These are phyloP conservation scores for Acropora tenuis DNA, from an alignment of 64 coral and sea anemone species.

Conservation along the genomic window DNA sequence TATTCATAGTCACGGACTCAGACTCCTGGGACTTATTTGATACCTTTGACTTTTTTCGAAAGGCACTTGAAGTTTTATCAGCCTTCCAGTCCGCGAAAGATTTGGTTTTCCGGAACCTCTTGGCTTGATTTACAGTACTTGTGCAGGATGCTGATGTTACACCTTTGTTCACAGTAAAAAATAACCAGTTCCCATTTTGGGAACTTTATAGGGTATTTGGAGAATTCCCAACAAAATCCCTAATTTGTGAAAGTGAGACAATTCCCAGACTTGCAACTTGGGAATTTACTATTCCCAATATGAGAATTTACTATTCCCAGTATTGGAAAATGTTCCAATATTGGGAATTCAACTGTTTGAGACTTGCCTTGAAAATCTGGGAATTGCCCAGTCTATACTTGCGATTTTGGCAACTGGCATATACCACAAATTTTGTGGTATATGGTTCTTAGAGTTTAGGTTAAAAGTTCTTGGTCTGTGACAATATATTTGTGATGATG, in stretches of 20 bases:
- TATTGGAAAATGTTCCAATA: conserved; percentile 3
- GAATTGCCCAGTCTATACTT: neutral
- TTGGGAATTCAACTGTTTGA: neutral
- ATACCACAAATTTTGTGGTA: neutral
- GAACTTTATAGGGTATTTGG: neutral
- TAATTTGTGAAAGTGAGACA: conserved; percentile 10
- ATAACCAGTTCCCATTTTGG: conserved; percentile 2
- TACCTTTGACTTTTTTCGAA: neutral
- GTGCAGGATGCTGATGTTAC: too few species aligned
- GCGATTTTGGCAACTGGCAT: neutral
- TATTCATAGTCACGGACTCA: too few species aligned
- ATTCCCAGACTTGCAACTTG: conserved; percentile 10
- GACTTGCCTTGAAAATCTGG: conserved; percentile 10
- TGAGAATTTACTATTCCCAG: neutral
- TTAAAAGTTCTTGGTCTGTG: conserved; percentile 3
- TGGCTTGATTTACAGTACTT: neutral
- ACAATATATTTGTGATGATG: conserved; percentile 5
- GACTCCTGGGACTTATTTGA: too few species aligned
- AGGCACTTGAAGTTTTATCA: neutral
- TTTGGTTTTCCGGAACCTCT: neutral
- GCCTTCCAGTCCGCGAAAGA: neutral
- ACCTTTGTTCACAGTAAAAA: neutral
- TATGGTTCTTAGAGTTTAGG: neutral
- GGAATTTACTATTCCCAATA: neutral
- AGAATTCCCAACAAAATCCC: conserved; percentile 13